These are phyloP conservation scores for Elysia chlorotica DNA, from an alignment of 1,140 invertebrate genomes.

Conservation along the genomic window DNA sequence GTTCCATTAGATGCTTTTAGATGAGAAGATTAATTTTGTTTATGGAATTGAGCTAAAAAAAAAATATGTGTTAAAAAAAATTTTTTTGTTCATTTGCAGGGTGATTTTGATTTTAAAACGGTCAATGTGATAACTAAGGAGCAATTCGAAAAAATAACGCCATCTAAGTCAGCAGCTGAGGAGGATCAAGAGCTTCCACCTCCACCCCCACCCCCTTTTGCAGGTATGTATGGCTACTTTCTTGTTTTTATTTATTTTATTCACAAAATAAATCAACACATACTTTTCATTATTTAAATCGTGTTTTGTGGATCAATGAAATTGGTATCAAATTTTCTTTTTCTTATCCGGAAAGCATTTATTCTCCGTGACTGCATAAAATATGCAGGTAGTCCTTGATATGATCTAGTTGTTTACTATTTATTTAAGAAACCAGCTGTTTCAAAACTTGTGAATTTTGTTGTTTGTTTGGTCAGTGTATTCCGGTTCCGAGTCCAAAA, in stretches of 20 bases:
- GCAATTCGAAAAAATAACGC: conserved; percentile 78
- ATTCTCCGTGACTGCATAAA: no score
- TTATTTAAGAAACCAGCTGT: no score
- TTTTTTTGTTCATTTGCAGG: no score
- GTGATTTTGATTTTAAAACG: conserved; percentile 69
- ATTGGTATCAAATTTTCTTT: not conserved
- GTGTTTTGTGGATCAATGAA: not conserved
- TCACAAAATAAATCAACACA: no score
- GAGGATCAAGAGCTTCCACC: conserved; percentile 45
- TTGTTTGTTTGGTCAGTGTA: not conserved
- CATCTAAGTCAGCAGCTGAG: conserved; percentile 22
- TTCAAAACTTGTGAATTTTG: not conserved
- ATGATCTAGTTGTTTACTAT: no score
- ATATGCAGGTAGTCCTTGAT: no score
- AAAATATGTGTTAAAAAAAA: no score
- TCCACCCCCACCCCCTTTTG: conserved; percentile 44
- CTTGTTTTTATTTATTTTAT: no score
- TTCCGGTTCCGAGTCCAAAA: conserved; percentile 27
- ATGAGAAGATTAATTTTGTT: no score
- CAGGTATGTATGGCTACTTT: no score
- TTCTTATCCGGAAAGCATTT: not conserved
- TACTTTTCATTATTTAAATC: not conserved
- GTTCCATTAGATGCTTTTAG: no score
- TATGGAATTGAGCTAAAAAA: no score
- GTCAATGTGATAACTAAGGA: conserved; percentile 90